A percentile compares a stretch with the other conserved stretches of the same genome.
phyloP scores from a whole-genome alignment of 2,113 vertebrate species.

The Solenodon paradoxus region DNA sequence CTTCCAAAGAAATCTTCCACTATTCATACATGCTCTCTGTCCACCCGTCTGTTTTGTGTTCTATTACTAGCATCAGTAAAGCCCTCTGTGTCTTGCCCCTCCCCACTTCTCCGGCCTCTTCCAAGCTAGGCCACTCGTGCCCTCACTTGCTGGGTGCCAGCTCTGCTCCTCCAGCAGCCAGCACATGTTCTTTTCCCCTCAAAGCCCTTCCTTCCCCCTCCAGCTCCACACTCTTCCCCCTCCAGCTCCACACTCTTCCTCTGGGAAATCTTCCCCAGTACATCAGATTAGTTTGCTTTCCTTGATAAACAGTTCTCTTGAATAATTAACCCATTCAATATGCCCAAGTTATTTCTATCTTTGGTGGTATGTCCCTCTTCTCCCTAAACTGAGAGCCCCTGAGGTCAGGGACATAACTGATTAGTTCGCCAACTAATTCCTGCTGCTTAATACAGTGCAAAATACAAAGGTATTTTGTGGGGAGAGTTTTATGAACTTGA shows the following conservation, averaged over 20 bases:
- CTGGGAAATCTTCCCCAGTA: neutral
- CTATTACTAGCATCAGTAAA: neutral
- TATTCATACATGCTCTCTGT: neutral
- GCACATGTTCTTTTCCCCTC: neutral
- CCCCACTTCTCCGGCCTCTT: neutral
- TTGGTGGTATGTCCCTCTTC: neutral
- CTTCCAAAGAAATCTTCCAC: neutral
- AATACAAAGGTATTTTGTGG: neutral
- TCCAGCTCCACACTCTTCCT: neutral
- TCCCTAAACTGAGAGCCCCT: neutral
- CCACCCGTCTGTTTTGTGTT: neutral
- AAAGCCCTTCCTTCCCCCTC: neutral
- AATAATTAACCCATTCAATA: neutral
- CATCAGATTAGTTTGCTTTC: neutral
- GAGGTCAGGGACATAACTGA: neutral
- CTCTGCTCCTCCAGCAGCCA: neutral
- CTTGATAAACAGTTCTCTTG: neutral
- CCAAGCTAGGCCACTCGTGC: neutral
- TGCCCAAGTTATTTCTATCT: neutral
- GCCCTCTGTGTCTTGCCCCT: neutral
- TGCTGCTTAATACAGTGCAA: neutral
- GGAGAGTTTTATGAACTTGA: constrained; percentile 1
- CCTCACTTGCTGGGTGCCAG: neutral
- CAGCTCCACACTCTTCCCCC: neutral
- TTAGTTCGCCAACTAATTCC: neutral